These are phyloP conservation scores for Littorina saxatilis DNA, from an alignment of 1,140 invertebrate species.

Conservation along the genomic window DNA sequence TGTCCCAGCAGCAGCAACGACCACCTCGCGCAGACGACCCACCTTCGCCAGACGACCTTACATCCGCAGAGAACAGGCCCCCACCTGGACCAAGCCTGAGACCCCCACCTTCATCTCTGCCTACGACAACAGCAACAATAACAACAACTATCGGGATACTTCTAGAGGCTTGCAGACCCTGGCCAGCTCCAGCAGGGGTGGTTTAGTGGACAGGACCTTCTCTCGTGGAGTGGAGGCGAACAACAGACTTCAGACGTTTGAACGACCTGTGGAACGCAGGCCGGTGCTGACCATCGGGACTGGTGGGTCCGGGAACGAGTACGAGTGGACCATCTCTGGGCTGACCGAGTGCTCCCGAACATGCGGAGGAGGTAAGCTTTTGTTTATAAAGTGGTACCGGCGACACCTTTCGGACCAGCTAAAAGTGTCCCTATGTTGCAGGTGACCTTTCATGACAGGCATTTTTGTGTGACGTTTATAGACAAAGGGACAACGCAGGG, in stretches of 20 bases:
- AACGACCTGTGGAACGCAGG: not conserved
- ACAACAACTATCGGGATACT: not conserved
- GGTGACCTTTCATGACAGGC: no score
- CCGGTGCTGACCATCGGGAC: conserved; percentile 19
- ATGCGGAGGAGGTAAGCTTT: conserved; percentile 46
- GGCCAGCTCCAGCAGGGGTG: not conserved
- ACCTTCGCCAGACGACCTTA: not conserved
- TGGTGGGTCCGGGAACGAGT: conserved; percentile 24
- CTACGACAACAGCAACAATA: not conserved
- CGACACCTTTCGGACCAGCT: no score
- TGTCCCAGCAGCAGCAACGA: not conserved
- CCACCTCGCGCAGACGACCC: not conserved
- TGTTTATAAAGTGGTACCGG: no score
- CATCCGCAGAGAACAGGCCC: not conserved
- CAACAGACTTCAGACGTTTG: conserved; percentile 12
- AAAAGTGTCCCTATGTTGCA: no score
- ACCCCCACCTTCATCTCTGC: not conserved
- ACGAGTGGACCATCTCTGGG: conserved; percentile 47
- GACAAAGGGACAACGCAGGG: no score
- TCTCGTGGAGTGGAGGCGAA: not conserved
- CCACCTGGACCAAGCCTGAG: conserved; percentile 1
- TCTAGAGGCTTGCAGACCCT: not conserved
- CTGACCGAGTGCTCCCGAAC: conserved; percentile 46
- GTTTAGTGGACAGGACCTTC: conserved; percentile 8
- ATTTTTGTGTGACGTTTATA: no score